Percentiles rank a stretch among this genome's conserved stretches.
Conservation (phyloP, 2,113 vertebrate species). For the Athene noctua region DNA sequence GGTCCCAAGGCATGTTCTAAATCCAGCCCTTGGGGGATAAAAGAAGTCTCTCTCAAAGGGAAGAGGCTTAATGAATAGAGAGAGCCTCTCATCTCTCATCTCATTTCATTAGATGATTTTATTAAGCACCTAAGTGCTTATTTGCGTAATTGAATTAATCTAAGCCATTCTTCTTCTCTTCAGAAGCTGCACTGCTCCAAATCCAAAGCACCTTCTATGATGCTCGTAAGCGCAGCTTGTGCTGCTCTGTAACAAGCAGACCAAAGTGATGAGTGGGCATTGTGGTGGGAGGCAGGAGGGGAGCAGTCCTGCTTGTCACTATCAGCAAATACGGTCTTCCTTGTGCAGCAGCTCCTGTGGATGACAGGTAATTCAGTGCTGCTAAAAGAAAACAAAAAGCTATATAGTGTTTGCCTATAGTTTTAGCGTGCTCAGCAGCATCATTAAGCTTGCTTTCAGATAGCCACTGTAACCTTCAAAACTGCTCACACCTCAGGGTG, state of each 20-base stretch:
- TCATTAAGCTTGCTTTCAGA: background rate
- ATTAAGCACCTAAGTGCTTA: background rate
- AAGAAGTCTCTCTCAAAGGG: background rate
- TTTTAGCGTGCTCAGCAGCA: background rate
- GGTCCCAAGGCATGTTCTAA: background rate
- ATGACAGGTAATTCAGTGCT: background rate
- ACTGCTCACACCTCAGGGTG: background rate
- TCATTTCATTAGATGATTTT: background rate
- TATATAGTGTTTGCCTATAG: background rate
- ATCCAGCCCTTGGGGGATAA: background rate
- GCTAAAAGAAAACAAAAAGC: background rate
- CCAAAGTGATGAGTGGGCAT: background rate
- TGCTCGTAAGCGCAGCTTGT: background rate
- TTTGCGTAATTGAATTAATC: background rate
- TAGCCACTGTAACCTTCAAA: background rate
- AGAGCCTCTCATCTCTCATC: background rate
- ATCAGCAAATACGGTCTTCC: background rate
- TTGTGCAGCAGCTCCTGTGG: background rate
- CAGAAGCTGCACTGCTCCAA: background rate
- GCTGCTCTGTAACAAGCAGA: background rate
- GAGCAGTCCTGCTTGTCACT: background rate
- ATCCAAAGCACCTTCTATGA: background rate
- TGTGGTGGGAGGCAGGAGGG: rapidly evolving
- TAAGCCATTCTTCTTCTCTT: background rate
- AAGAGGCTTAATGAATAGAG: background rate